Percentiles rank a stretch among this genome's conserved stretches.
Evolutionary conservation across 2,113 vertebrate genomes (phyloP).

Genomic region (Scopus umbretta): DNA sequence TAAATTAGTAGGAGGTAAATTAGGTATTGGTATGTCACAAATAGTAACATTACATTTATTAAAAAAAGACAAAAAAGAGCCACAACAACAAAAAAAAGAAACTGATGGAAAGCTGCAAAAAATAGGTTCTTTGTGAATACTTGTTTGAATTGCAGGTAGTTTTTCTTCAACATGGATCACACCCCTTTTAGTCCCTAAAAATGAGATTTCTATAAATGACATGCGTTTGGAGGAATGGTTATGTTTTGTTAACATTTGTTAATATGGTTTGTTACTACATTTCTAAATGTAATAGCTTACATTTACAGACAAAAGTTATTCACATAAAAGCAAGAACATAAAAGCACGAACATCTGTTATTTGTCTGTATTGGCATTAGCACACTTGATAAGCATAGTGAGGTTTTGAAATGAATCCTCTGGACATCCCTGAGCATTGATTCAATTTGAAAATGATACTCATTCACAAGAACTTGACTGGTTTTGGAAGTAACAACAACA

Average conservation of each 20-base stretch:
- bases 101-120: background rate
- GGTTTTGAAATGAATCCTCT: background rate
- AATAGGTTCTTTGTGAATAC: background rate
- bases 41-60: background rate
- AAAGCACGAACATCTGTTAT: background rate
- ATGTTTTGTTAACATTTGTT: background rate
- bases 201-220: background rate
- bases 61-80: background rate
- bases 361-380: background rate
- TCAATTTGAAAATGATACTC: background rate
- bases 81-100: background rate
- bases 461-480: background rate
- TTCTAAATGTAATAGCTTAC: background rate
- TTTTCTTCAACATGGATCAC: background rate
- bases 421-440: background rate
- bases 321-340: background rate
- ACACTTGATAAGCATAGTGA: background rate
- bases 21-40: background rate
- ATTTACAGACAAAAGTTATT: background rate
- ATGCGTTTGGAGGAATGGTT: background rate
- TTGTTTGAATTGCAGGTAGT: background rate
- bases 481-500: background rate
- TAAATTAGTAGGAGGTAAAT: background rate
- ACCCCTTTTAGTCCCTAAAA: background rate
- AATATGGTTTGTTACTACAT: background rate